phyloP scores from a whole-genome alignment of 2,797 vertebrate species.

The Coluber constrictor region DNA sequence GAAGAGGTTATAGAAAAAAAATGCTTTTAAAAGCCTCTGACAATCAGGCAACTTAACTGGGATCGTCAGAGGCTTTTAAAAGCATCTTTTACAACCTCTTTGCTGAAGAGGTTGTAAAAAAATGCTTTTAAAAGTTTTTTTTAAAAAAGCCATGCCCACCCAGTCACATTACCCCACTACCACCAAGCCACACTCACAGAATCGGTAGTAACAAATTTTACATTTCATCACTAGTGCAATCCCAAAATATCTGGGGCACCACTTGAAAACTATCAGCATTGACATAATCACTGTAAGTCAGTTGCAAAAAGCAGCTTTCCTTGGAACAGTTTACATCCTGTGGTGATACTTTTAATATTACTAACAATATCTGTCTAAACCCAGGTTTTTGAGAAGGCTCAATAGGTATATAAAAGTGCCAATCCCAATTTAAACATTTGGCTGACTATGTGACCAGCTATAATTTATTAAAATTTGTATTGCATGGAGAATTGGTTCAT shows the following conservation, averaged over 20 bases:
- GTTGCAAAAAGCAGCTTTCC: not conserved
- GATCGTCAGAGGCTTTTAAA: too few species aligned
- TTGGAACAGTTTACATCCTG: not conserved
- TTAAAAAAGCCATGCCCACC: too few species aligned
- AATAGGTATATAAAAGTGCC: not conserved
- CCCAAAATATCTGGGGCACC: not conserved
- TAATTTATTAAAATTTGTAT: not conserved
- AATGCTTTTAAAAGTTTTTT: too few species aligned
- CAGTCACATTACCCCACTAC: too few species aligned
- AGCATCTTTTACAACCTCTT: too few species aligned
- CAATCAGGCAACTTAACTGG: too few species aligned
- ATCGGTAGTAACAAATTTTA: too few species aligned
- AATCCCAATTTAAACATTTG: not conserved
- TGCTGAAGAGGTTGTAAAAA: too few species aligned
- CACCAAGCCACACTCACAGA: too few species aligned
- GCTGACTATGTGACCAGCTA: not conserved
- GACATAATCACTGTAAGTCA: not conserved
- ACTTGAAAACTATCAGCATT: not conserved
- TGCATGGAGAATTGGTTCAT: not conserved
- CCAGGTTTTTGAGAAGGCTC: not conserved
- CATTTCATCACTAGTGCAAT: not conserved
- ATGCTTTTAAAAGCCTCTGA: too few species aligned
- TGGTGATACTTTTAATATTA: too few species aligned
- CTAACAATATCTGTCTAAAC: not conserved
- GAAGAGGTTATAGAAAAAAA: too few species aligned